Percentiles rank a stretch among this genome's conserved stretches.
These are phyloP conservation scores for Electrona antarctica DNA, from an alignment of 2,113 vertebrate species.

Conservation along the genomic window DNA sequence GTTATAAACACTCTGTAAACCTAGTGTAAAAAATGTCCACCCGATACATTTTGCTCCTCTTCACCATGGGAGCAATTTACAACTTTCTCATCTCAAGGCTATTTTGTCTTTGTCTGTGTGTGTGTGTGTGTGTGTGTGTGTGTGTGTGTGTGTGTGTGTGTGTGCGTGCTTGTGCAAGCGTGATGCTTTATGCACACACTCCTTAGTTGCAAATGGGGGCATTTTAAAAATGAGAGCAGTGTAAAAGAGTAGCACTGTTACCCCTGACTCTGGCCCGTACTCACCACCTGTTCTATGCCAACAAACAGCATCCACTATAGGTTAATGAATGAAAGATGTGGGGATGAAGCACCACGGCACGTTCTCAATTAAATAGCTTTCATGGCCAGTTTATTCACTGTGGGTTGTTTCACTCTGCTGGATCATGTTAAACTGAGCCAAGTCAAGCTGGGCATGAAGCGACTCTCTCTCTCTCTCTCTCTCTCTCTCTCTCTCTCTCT, in stretches of 20 bases:
- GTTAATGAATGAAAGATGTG: slow-evolving; percentile 48
- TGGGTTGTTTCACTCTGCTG: slow-evolving; percentile 34
- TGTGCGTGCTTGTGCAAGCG: neutral
- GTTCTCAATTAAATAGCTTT: slow-evolving; percentile 53
- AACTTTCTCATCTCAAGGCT: slow-evolving; percentile 53
- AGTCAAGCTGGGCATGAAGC: slow-evolving; percentile 14
- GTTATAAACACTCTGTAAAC: slow-evolving; percentile 57
- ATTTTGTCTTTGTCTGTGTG: slow-evolving; percentile 55
- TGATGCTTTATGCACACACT: slow-evolving; percentile 19
- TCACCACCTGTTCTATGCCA: slow-evolving; percentile 32
- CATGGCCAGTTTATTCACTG: slow-evolving; percentile 39
- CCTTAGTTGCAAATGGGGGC: slow-evolving; percentile 14
- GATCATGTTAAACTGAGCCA: neutral
- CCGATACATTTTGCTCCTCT: slow-evolving; percentile 34
- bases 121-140: slow-evolving; percentile 16
- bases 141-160: slow-evolving; percentile 2
- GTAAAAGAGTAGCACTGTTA: neutral
- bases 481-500: too few relatives aligned
- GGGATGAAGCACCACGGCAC: slow-evolving; percentile 34
- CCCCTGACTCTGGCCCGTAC: slow-evolving; percentile 22
- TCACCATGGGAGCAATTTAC: slow-evolving; percentile 67
- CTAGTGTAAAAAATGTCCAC: slow-evolving; percentile 33
- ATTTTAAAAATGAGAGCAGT: slow-evolving; percentile 18
- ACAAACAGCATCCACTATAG: slow-evolving; percentile 37
- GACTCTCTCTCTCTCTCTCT: too few relatives aligned